Conservation (phyloP, 1,140 invertebrate species). For the Rhynchophorus ferrugineus region DNA sequence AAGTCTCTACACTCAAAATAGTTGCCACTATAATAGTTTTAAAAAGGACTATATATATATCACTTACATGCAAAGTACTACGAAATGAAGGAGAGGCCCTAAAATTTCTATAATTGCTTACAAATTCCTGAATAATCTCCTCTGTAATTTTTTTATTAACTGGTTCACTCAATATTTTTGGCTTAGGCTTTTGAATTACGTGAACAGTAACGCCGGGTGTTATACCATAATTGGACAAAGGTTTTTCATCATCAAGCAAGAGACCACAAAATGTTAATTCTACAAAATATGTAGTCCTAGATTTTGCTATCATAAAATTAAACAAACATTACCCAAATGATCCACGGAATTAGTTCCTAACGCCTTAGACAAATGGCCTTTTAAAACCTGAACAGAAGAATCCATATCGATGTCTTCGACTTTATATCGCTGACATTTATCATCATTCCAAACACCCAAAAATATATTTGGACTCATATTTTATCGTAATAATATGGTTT, state of each 20-base stretch:
- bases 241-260: constrained; percentile 45
- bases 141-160: constrained; percentile 39
- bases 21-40: constrained; percentile 25
- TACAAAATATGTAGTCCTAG: constrained; percentile 35
- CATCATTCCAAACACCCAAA: constrained; percentile 23
- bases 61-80: constrained; percentile 42
- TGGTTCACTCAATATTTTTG: constrained; percentile 23
- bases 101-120: constrained; percentile 44
- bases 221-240: constrained; percentile 44
- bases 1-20: constrained; percentile 36
- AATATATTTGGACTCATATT: constrained; percentile 19
- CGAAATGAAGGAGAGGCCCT: constrained; percentile 42
- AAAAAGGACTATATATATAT: neutral
- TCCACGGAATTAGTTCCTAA: constrained; percentile 44
- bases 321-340: constrained; percentile 23
- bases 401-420: constrained; percentile 47
- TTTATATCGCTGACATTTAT: constrained; percentile 41
- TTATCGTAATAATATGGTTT: too few relatives aligned
- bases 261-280: constrained; percentile 50
- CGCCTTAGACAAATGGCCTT: constrained; percentile 41
- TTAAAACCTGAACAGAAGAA: constrained; percentile 44
- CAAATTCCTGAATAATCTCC: constrained; percentile 41
- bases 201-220: constrained; percentile 48
- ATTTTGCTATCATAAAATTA: neutral
- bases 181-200: constrained; percentile 44